Evolutionary conservation across 2,888 invertebrate species (phyloP).

Genomic region (Cataglyphis cursor): DNA sequence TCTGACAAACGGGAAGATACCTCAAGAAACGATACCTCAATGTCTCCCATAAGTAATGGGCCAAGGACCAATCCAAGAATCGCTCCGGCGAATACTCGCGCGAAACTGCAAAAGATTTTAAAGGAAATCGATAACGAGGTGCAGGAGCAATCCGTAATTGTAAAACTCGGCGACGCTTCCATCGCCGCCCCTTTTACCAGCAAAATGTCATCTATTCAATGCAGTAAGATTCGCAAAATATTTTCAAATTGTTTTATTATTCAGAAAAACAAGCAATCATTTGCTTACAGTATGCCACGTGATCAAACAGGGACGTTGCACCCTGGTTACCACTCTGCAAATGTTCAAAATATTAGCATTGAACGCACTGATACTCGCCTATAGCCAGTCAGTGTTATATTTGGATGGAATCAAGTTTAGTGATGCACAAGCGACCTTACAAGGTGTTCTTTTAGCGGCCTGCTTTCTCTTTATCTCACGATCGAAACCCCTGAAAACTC

Average conservation of each 20-base stretch:
- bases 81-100: conserved; percentile 83
- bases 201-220: conserved; percentile 97
- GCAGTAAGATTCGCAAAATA: conserved; percentile 90
- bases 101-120: conserved; percentile 90
- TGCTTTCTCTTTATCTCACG: conserved; percentile 99
- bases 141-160: conserved; percentile 94
- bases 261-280: neutral
- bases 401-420: conserved; percentile 99
- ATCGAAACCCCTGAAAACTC: conserved; percentile 97
- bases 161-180: conserved; percentile 98
- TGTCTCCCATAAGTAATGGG: conserved; percentile 78
- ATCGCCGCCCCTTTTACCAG: conserved; percentile 99
- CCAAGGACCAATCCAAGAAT: conserved; percentile 69
- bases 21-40: conserved; percentile 61
- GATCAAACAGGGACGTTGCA: conserved; percentile 99
- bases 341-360: conserved; percentile 99
- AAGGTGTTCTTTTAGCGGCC: conserved; percentile 97
- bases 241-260: neutral
- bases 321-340: conserved; percentile 99
- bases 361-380: conserved; percentile 98
- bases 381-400: conserved; percentile 99
- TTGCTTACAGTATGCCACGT: conserved; percentile 96
- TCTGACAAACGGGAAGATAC: conserved; percentile 70
- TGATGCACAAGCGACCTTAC: conserved; percentile 98
- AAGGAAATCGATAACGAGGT: conserved; percentile 96